Conservation (phyloP, 2,113 vertebrate genomes). For the Sclerurus mexicanus region DNA sequence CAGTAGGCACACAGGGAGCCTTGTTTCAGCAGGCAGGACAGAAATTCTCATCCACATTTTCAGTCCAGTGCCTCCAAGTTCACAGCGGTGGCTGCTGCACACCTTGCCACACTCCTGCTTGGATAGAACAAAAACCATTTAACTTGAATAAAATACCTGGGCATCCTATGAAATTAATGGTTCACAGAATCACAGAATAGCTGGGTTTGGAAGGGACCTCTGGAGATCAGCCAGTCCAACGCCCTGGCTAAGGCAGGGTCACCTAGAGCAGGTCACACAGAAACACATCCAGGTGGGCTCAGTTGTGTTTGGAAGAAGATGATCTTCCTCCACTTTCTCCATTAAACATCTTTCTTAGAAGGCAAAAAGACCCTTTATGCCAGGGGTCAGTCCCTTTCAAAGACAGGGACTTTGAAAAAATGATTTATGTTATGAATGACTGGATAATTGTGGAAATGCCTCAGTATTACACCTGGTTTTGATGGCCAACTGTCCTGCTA, state of each 20-base stretch:
- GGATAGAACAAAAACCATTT: not conserved
- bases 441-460: not conserved
- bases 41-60: not conserved
- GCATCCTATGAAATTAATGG: not conserved
- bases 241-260: not conserved
- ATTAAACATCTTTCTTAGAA: not conserved
- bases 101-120: not conserved
- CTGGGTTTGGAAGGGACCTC: not conserved
- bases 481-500: not conserved
- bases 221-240: not conserved
- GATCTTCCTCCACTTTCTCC: not conserved
- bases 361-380: not conserved
- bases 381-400: too few species aligned
- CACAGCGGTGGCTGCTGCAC: not conserved
- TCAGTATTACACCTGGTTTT: not conserved
- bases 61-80: not conserved
- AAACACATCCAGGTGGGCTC: not conserved
- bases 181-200: not conserved
- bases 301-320: not conserved
- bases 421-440: not conserved
- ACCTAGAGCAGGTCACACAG: not conserved
- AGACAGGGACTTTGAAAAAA: not conserved
- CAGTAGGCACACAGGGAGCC: not conserved
- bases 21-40: not conserved
- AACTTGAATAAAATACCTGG: not conserved